Base-by-base conservation (phyloP, 1,140 invertebrate species). In the Drosophila repleta region DNA sequence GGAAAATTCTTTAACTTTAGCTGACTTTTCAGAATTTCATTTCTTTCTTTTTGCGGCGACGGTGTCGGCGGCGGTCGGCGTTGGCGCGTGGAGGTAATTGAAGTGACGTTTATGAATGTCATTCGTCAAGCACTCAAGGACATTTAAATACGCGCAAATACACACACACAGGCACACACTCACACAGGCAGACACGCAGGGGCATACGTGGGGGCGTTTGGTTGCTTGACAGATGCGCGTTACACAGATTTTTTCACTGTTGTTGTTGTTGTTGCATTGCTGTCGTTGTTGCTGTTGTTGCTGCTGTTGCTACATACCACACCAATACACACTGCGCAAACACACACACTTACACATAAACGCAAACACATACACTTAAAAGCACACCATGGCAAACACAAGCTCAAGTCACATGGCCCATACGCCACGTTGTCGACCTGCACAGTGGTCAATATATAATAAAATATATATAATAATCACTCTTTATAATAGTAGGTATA, bases 71-170 rank as follows among this genome's bases (percentile, higher is more conserved):
- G 39, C 57, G 75, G 53, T 7, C 62, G 68, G 83, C 83, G 82
- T 88, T 87, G 71, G 82, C 82, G 82, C 82, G 83, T 87, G 82
- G 82, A 87, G 82, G 82, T 87, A 87, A 87, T 87, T 87, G 82
- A 87, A 87, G 82, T 88, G 82, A 87, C 82, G 82, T 87, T 87
- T 87, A 87, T 87, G 82, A 87, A 87, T 87, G 83, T 88, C 82
- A 87, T 87, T 83, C 82, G 82, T 87, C 82, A 87, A 82, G 83
- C 82, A 82, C 82, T 87, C 82, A 87, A 87, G 82, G 48, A 95
- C 94, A 78, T 93, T 87, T 88, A 88, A 83, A 87, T 88, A 83
- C 68, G 88, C 51, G 79, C 79, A 67, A 43, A 67, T 68, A 76
- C 64, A 63, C 58, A 51, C 37, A 62, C 46, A 70, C 32, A 67